These are phyloP conservation scores for Heliconius congener DNA, from an alignment of 1,140 invertebrate genomes.

Conservation along the genomic window DNA sequence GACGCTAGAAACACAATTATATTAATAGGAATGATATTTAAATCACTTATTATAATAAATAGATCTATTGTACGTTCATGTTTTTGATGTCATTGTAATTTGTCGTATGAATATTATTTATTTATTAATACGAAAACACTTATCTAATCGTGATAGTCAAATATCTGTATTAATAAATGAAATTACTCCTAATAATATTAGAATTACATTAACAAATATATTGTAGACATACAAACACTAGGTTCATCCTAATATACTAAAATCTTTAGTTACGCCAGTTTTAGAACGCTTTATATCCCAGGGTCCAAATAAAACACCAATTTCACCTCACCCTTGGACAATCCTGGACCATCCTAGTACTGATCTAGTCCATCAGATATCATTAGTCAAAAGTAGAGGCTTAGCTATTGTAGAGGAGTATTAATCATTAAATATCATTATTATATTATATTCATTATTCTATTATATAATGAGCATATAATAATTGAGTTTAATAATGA, in stretches of 20 bases:
- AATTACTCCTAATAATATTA: slow-evolving; percentile 28
- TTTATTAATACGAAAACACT: not conserved
- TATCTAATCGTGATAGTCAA: not conserved
- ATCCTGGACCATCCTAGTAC: slow-evolving; percentile 66
- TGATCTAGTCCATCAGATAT: slow-evolving; percentile 51
- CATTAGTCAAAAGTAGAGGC: slow-evolving; percentile 39
- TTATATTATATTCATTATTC: slow-evolving; percentile 24
- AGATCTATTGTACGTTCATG: slow-evolving; percentile 48
- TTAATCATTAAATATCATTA: slow-evolving; percentile 34
- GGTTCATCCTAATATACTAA: slow-evolving; percentile 26
- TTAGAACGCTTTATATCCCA: slow-evolving; percentile 56
- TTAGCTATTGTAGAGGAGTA: slow-evolving; percentile 33
- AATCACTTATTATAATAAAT: slow-evolving; percentile 57
- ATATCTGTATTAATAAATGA: slow-evolving; percentile 22
- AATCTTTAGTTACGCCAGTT: slow-evolving; percentile 29
- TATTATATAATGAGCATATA: slow-evolving; percentile 1
- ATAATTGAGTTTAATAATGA: slow-evolving; percentile 4
- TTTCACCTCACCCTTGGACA: slow-evolving; percentile 69
- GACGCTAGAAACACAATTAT: slow-evolving; percentile 55
- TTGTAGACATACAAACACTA: slow-evolving; percentile 33
- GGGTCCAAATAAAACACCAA: slow-evolving; percentile 78
- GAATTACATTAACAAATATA: slow-evolving; percentile 17
- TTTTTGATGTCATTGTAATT: slow-evolving; percentile 45
- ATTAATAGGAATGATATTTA: slow-evolving; percentile 42
- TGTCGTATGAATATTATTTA: not conserved